phyloP scores from a whole-genome alignment of 2,888 invertebrate species.

The Agrilus mali region DNA sequence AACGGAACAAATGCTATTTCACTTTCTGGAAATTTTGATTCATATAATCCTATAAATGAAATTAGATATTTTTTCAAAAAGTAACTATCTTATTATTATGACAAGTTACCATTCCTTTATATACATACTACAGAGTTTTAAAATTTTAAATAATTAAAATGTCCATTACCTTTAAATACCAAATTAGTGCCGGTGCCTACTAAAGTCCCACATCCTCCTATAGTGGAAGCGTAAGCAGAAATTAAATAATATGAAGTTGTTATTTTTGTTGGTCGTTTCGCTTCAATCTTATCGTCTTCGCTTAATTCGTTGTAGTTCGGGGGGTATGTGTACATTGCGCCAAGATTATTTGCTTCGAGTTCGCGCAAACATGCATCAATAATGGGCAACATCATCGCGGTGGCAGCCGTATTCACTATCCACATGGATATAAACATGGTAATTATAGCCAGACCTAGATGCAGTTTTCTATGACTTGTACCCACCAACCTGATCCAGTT shows the following conservation, averaged over 20 bases:
- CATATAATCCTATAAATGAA: too few species aligned
- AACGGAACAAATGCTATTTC: too few species aligned
- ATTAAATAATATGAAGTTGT: not conserved
- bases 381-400: not conserved
- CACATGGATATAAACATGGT: not conserved
- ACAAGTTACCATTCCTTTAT: too few species aligned
- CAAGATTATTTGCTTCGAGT: not conserved
- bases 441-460: not conserved
- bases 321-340: not conserved
- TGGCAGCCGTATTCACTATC: not conserved
- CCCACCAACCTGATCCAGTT: not conserved
- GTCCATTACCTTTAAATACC: too few species aligned
- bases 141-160: too few species aligned
- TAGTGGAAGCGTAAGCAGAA: not conserved
- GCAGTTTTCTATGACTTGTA: not conserved
- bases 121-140: too few species aligned
- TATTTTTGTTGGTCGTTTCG: not conserved
- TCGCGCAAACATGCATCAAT: not conserved
- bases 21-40: too few species aligned
- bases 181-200: too few species aligned
- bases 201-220: not conserved
- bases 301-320: not conserved
- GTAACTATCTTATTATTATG: too few species aligned
- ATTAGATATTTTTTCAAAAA: too few species aligned
- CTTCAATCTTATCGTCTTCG: not conserved